Evolutionary conservation across 2,797 vertebrate genomes (phyloP).

Genomic region (Rhadinocentrus ornatus): DNA sequence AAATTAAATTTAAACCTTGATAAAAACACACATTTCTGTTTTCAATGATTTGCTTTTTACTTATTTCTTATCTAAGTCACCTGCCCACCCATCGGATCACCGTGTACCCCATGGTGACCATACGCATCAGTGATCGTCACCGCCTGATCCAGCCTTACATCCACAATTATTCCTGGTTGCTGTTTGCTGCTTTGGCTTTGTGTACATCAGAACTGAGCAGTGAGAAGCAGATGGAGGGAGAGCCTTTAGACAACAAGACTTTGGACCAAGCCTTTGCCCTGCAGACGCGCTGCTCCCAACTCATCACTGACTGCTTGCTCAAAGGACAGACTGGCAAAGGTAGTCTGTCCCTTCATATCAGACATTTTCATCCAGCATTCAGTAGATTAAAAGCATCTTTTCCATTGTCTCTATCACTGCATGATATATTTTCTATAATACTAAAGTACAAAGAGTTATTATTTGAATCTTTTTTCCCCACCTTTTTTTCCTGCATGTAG

Average conservation of each 20-base stretch:
- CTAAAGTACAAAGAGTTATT: not conserved
- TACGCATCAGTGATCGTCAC: slow-evolving; percentile 94
- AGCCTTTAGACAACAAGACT: slow-evolving; percentile 73
- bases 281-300: slow-evolving; percentile 89
- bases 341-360: slow-evolving; percentile 47
- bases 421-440: not conserved
- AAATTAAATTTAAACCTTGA: not conserved
- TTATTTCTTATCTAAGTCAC: slow-evolving; percentile 81
- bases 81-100: slow-evolving; percentile 95
- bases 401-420: not conserved
- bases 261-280: slow-evolving; percentile 79
- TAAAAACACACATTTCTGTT: not conserved
- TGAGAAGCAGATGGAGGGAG: slow-evolving; percentile 81
- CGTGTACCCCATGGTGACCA: slow-evolving; percentile 94
- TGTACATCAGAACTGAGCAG: slow-evolving; percentile 90
- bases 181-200: slow-evolving; percentile 93
- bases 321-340: slow-evolving; percentile 95
- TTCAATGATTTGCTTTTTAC: not conserved
- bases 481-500: slow-evolving; percentile 58
- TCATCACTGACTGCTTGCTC: slow-evolving; percentile 92
- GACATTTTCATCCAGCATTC: not conserved
- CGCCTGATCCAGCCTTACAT: slow-evolving; percentile 96
- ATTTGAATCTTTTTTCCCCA: not conserved
- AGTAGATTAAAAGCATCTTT: not conserved
- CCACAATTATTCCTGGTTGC: slow-evolving; percentile 97